Percentiles rank a stretch among this genome's conserved stretches.
These are phyloP conservation scores for Ptychoptera contaminata DNA, from an alignment of 2,888 invertebrate genomes.

Conservation along the genomic window DNA sequence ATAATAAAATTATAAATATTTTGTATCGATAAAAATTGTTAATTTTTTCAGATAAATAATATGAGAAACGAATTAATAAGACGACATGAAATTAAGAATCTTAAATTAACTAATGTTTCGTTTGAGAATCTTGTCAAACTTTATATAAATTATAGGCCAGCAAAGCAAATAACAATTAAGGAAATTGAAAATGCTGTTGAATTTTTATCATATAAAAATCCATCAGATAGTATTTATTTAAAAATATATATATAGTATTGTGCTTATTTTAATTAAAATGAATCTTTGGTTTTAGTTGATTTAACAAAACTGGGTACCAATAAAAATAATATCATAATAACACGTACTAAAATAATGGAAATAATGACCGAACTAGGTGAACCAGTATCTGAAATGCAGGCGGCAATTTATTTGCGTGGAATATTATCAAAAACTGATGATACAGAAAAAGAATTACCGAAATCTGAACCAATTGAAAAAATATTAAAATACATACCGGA, in stretches of 20 bases:
- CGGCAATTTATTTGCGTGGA: slow-evolving; percentile 8
- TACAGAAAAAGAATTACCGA: background rate
- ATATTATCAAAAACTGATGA: slow-evolving; percentile 2
- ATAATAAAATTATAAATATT: background rate
- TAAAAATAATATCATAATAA: background rate
- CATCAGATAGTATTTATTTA: background rate
- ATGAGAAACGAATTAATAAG: slow-evolving; percentile 39
- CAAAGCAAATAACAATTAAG: slow-evolving; percentile 34
- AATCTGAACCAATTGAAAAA: background rate
- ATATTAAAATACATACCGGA: background rate
- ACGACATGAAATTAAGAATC: background rate
- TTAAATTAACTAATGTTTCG: slow-evolving; percentile 26
- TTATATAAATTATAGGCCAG: slow-evolving; percentile 50
- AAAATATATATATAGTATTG: no score
- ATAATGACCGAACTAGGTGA: slow-evolving; percentile 10
- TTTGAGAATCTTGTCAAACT: slow-evolving; percentile 50
- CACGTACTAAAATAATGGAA: slow-evolving; percentile 5
- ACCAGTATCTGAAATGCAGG: slow-evolving; percentile 6
- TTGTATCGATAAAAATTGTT: background rate
- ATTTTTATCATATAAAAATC: slow-evolving; percentile 2
- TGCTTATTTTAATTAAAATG: background rate
- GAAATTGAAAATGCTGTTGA: slow-evolving; percentile 26
- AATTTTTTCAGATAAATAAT: slow-evolving; percentile 37
- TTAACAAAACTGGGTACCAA: background rate
- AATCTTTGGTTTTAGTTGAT: background rate